Percentiles rank a stretch among this genome's conserved stretches.
Evolutionary conservation across 2,797 vertebrate species (phyloP).

Genomic region (Mallotus villosus): DNA sequence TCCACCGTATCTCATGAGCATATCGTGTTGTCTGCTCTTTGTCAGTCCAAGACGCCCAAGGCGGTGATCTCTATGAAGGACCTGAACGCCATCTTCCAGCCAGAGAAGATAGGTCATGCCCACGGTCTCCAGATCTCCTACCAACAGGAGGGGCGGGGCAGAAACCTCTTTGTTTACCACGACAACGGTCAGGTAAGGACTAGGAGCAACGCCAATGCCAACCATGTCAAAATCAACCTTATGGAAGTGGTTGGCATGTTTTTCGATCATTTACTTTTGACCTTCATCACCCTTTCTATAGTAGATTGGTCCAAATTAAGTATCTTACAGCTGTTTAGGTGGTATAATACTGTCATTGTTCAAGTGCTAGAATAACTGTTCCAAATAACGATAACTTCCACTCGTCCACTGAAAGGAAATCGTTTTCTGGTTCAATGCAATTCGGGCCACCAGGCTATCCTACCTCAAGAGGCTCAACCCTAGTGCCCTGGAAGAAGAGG

Average conservation of each 20-base stretch:
- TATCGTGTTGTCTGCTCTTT: not conserved
- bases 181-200: slow-evolving; percentile 81
- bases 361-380: not conserved
- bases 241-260: too few species aligned
- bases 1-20: not conserved
- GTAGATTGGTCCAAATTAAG: too few species aligned
- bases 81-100: slow-evolving; percentile 87
- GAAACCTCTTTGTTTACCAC: slow-evolving; percentile 91
- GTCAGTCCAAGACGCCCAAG: slow-evolving; percentile 81
- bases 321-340: too few species aligned
- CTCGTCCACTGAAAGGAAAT: slow-evolving; percentile 69
- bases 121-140: slow-evolving; percentile 89
- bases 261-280: too few species aligned
- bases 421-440: slow-evolving; percentile 87
- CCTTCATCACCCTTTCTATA: too few species aligned
- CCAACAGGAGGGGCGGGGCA: slow-evolving; percentile 69
- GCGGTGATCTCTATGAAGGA: slow-evolving; percentile 81
- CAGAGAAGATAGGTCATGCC: slow-evolving; percentile 81
- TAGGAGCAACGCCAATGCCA: too few species aligned
- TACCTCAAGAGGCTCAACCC: slow-evolving; percentile 82
- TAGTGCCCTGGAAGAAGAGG: slow-evolving; percentile 71
- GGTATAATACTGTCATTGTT: too few species aligned
- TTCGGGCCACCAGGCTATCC: slow-evolving; percentile 82
- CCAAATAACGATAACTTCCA: not conserved
- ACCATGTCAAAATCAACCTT: too few species aligned